Conservation (phyloP, 1,140 invertebrate species). For the Thalassaphorura encarpata region DNA sequence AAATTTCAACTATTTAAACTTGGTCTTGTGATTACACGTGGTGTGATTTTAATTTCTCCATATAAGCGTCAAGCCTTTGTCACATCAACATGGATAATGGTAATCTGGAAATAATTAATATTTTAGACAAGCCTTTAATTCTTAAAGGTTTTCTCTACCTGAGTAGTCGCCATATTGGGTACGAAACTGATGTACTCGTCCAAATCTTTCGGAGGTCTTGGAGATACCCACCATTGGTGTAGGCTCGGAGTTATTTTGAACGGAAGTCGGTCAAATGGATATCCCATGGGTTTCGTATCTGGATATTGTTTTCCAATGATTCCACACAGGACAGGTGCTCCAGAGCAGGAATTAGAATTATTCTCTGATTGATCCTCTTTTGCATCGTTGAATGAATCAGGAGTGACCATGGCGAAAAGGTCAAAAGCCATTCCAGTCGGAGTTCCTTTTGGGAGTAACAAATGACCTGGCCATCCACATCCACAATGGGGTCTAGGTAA, state of each 20-base stretch:
- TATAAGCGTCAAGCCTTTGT: no score
- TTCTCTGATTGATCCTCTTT: background rate
- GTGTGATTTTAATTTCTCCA: no score
- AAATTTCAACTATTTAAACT: no score
- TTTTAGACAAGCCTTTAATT: no score
- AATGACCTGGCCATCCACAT: slow-evolving; percentile 76
- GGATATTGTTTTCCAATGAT: background rate
- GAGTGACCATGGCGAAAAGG: slow-evolving; percentile 69
- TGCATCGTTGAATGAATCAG: slow-evolving; percentile 38
- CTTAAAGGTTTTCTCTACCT: no score
- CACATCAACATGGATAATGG: no score
- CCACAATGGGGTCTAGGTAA: slow-evolving; percentile 46
- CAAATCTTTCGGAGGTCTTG: background rate
- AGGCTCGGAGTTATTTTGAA: background rate
- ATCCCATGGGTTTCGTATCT: background rate
- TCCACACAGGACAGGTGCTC: background rate
- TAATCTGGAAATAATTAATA: no score
- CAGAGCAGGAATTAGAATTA: slow-evolving; percentile 32
- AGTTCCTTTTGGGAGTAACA: slow-evolving; percentile 65
- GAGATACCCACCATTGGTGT: no score
- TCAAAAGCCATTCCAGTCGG: slow-evolving; percentile 55
- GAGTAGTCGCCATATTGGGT: background rate
- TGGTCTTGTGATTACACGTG: no score
- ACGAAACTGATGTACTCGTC: background rate
- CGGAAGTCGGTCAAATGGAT: background rate